A percentile compares a stretch with the other conserved stretches of the same genome.
Evolutionary conservation across 1,140 invertebrate genomes (phyloP).

Genomic region (Eriosoma lanigerum): DNA sequence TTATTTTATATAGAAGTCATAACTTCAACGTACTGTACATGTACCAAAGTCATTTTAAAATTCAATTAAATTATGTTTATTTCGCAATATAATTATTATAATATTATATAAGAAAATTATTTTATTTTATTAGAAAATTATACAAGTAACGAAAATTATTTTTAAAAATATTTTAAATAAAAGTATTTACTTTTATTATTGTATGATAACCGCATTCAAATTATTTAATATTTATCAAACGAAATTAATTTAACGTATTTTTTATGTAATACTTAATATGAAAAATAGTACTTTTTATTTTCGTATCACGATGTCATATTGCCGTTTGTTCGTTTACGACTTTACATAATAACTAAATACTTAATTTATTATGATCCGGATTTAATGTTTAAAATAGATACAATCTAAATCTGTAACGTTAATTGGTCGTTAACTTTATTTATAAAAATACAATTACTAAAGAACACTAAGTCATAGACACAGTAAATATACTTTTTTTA

Average conservation of each 20-base stretch:
- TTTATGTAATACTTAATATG: too few species aligned
- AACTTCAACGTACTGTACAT: too few species aligned
- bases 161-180: too few species aligned
- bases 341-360: not conserved
- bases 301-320: not conserved
- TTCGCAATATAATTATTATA: not conserved
- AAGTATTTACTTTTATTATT: too few species aligned
- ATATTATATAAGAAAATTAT: too few species aligned
- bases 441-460: constrained; percentile 11
- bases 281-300: too few species aligned
- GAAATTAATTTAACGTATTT: too few species aligned
- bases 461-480: not conserved
- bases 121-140: too few species aligned
- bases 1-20: constrained; percentile 17
- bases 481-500: not conserved
- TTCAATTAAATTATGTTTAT: not conserved
- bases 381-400: not conserved
- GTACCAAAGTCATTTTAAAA: not conserved
- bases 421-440: not conserved
- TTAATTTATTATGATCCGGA: not conserved
- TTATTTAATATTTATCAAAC: too few species aligned
- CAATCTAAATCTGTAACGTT: not conserved
- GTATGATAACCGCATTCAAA: too few species aligned
- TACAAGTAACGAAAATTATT: too few species aligned
- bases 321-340: not conserved